phyloP scores from a whole-genome alignment of 2,888 invertebrate genomes.

The Ligdia adustata region DNA sequence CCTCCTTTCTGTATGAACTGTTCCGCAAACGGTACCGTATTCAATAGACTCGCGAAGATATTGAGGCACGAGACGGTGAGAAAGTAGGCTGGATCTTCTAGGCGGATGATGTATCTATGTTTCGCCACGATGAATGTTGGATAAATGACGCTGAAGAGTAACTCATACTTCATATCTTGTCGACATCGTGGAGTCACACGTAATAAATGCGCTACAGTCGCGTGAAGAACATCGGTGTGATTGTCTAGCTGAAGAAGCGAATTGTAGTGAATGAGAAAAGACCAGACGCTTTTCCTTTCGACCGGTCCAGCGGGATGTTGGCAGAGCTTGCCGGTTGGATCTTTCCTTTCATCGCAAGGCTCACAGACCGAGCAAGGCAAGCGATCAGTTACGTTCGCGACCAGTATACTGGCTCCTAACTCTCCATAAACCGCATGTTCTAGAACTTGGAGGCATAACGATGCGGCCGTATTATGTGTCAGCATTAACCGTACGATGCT shows the following conservation, averaged over 20 bases:
- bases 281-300: constrained; percentile 76
- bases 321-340: constrained; percentile 55
- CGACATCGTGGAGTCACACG: constrained; percentile 83
- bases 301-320: constrained; percentile 57
- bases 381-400: constrained; percentile 63
- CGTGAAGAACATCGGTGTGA: constrained; percentile 78
- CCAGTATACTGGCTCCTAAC: constrained; percentile 75
- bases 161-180: constrained; percentile 80
- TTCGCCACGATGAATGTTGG: constrained; percentile 85
- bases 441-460: constrained; percentile 76
- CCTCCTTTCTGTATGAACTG: constrained; percentile 84
- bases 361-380: constrained; percentile 75
- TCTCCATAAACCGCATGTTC: constrained; percentile 85
- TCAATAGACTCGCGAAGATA: constrained; percentile 83
- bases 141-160: constrained; percentile 85
- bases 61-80: constrained; percentile 85
- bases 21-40: constrained; percentile 81
- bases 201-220: constrained; percentile 83
- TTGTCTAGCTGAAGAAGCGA: constrained; percentile 83
- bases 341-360: constrained; percentile 54
- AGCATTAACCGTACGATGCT: constrained; percentile 77
- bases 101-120: constrained; percentile 70
- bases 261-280: constrained; percentile 83
- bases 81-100: constrained; percentile 80
- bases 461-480: constrained; percentile 63